Evolutionary conservation across 1,140 invertebrate species (phyloP), one percentile per base, ranked within the genome.

Genomic region (Varroa destructor): DNA sequence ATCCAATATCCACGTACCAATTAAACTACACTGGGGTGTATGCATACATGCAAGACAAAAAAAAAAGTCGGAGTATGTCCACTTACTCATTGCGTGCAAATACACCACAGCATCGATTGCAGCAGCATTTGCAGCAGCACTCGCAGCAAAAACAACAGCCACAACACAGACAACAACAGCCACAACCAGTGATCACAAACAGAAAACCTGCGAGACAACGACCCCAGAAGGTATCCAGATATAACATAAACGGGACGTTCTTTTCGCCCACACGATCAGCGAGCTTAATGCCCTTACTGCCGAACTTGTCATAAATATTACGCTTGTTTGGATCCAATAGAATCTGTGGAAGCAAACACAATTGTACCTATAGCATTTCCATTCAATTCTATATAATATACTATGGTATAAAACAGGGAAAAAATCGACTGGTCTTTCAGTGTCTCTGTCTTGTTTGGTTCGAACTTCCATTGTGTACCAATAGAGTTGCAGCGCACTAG

Each of bases 91-190:
- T 51, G 46, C 46, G 46, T 8, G 46, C 46, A 51, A 67, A 67
- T 43, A 14, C 12, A 2, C 61, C 61, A 67, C 61, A 67, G 61
- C 61, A 67, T 40, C 46, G 36, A 40, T 67, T 46, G 8, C 61
- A 67, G 37, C 61, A 67, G 12, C 40, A 43, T 40, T 40, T 14
- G 61, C 61, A 67, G 14, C 61, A 40, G 8, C 61, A 67, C 40
- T 46, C 61, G 8, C 10, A 67, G 40, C 14, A 40, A 37, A 40
- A 67, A 37, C 40, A 67, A 37, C 40, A 67, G 46, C 61, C 40
- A 8, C 61, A 67, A 46, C 40, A 67, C 10, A 67, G 46, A 37
- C 61, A 67, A 40, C 61, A 67, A 46, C 10, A 67, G 36, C 61
- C 40, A 37, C 40, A 67, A 14, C 61, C 61, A 46, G 61, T 67